Evolutionary conservation across 2,888 invertebrate species (phyloP), one percentile per base, ranked within the genome.

Genomic region (Melinopterus prodromus): DNA sequence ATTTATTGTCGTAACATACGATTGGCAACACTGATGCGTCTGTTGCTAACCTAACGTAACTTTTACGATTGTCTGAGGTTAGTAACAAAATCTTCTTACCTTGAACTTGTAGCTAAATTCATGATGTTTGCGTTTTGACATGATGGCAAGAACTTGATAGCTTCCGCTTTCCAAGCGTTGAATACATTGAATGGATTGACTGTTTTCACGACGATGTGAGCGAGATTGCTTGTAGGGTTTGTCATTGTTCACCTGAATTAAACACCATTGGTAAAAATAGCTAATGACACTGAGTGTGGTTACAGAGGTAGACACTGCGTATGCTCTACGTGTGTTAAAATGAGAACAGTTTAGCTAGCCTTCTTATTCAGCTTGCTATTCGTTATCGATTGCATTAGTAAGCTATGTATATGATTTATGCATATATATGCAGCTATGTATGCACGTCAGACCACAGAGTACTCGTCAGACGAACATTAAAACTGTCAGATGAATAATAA

Each of bases 181-280:
- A 91, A 91, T 77, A 91, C 86, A n/a, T 87, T 86, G 75, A 90
- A 85, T 0, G 91, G 91, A 84, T 89, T 85, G 26, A 87, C 85
- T 7, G 87, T 84, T 9, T 86, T 84, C 2, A 88, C 81, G 15
- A 88, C 86, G 78, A 91, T 90, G 70, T 82, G 85, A 38, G 89
- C 88, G 69, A 91, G 80, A 74, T 85, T 89, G 36, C 74, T 74
- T 74, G 36, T 12, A 74, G 15, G 14, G 16, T 53, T 72, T 69
- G 36, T 14, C 14, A 77, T 37, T 77, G n/a, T 71, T 36, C 70
- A 35, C 38, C 69, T 36, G 26, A 16, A 3, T 16, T 53, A 12
- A 53, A 9, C 5, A 53, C 53, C 26, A 26, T 26, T 26, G 26
- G 26, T 26, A 26, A 26, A 26, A 26, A 26, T 26, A 26, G 26